Percentiles rank a stretch among this genome's conserved stretches.
Evolutionary conservation across 2,113 vertebrate species (phyloP).

Genomic region (Mustela nigripes): DNA sequence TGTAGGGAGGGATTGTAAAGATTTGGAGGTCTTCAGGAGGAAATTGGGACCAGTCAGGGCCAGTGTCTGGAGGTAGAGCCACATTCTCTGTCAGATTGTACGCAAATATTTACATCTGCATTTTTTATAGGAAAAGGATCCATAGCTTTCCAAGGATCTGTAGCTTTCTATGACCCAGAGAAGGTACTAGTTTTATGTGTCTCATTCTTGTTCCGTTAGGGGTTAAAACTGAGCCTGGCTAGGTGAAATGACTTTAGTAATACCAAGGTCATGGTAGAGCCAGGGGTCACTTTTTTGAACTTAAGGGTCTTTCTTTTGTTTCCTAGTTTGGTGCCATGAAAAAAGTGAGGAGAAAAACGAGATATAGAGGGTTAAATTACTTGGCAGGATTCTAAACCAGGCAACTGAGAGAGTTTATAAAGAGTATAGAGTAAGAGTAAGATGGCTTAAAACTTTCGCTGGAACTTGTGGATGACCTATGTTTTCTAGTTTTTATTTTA

Average conservation of each 20-base stretch:
- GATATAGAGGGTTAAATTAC: not conserved
- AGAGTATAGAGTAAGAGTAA: not conserved
- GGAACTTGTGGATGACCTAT: not conserved
- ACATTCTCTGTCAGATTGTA: not conserved
- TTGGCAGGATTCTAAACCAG: not conserved
- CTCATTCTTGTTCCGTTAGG: not conserved
- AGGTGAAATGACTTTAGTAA: not conserved
- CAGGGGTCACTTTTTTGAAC: not conserved
- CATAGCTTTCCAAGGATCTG: not conserved
- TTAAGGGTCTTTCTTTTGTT: not conserved
- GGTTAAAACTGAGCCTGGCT: not conserved
- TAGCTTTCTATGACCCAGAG: not conserved
- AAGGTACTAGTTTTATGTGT: not conserved
- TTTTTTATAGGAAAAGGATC: not conserved
- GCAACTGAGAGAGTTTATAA: not conserved
- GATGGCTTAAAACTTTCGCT: not conserved
- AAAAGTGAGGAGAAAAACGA: not conserved
- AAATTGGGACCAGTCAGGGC: rapidly evolving
- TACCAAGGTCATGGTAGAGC: not conserved
- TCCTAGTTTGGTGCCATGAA: not conserved
- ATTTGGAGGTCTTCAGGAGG: not conserved
- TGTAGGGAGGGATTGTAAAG: not conserved
- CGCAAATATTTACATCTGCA: not conserved
- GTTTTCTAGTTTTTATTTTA: not conserved
- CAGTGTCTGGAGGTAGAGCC: not conserved